Percentiles rank a stretch among this genome's conserved stretches.
phyloP scores from a whole-genome alignment of 2,797 vertebrate species.

The Catostomus latipinnis region DNA sequence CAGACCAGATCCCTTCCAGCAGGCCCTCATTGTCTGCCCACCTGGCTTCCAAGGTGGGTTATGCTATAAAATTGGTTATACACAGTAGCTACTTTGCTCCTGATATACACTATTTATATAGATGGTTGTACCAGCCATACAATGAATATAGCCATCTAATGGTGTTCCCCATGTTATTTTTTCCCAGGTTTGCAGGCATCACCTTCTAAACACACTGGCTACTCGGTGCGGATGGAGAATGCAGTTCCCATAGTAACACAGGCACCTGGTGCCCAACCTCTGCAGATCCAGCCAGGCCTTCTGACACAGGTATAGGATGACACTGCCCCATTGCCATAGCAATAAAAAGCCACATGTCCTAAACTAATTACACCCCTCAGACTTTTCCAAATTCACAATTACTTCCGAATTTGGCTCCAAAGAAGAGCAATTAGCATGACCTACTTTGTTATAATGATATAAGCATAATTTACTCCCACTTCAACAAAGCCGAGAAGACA shows the following conservation, averaged over 20 bases:
- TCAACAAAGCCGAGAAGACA: conserved; percentile 33
- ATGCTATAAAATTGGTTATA: conserved; percentile 15
- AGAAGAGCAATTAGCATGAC: conserved; percentile 61
- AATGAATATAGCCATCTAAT: not conserved
- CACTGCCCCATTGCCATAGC: conserved; percentile 35
- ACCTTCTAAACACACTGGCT: conserved; percentile 96
- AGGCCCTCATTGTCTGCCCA: conserved; percentile 98
- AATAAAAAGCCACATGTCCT: conserved; percentile 44
- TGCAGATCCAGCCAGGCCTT: conserved; percentile 97
- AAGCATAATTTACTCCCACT: conserved; percentile 54
- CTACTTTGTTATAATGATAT: conserved; percentile 61
- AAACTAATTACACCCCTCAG: conserved; percentile 57
- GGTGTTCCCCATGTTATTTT: conserved; percentile 47
- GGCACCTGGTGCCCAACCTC: conserved; percentile 92
- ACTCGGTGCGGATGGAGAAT: conserved; percentile 98
- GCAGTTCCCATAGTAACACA: conserved; percentile 99
- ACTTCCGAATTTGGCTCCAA: conserved; percentile 47
- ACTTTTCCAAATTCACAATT: conserved; percentile 55
- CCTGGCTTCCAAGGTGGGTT: conserved; percentile 97
- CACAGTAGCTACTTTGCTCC: not conserved
- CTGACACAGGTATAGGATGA: conserved; percentile 90
- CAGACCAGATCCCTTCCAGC: conserved; percentile 98
- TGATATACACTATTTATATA: not conserved
- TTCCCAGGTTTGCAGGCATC: conserved; percentile 92
- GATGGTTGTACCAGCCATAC: not conserved